phyloP scores from a whole-genome alignment of 2,888 invertebrate species.

The Andrena marginata region DNA sequence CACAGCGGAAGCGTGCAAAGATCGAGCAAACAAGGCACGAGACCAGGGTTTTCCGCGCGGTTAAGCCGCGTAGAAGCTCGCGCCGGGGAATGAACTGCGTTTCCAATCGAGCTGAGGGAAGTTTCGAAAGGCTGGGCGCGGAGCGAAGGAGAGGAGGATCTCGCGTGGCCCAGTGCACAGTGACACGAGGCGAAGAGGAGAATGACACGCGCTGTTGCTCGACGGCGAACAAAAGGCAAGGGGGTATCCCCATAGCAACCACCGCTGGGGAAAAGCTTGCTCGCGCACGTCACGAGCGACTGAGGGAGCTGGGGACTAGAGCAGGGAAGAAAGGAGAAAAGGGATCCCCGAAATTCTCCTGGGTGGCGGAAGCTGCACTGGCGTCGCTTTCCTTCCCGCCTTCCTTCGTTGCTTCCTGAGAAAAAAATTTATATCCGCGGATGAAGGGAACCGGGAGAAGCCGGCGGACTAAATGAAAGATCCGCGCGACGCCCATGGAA shows the following conservation, averaged over 20 bases:
- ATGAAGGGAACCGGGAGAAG: slow-evolving; percentile 3
- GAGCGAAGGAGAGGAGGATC: neutral
- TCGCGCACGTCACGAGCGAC: slow-evolving; percentile 1
- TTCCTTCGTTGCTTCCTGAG: neutral
- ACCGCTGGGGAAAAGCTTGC: slow-evolving; percentile 37
- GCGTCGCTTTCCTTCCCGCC: slow-evolving; percentile 35
- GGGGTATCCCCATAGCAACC: slow-evolving; percentile 69
- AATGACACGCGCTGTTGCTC: slow-evolving; percentile 51
- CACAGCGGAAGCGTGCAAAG: neutral
- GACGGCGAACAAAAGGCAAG: slow-evolving; percentile 36
- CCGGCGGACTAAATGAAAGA: slow-evolving; percentile 22
- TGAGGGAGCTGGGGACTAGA: slow-evolving; percentile 18
- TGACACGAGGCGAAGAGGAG: slow-evolving; percentile 6
- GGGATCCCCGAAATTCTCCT: slow-evolving; percentile 30
- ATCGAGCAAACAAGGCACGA: neutral
- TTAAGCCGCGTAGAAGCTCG: slow-evolving; percentile 10
- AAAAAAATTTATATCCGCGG: slow-evolving; percentile 45
- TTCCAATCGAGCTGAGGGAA: neutral
- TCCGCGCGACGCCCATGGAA: slow-evolving; percentile 13
- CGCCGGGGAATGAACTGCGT: too few relatives aligned
- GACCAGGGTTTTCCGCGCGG: slow-evolving; percentile 18
- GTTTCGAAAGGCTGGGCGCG: slow-evolving; percentile 27
- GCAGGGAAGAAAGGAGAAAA: slow-evolving; percentile 12
- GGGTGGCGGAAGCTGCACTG: slow-evolving; percentile 15
- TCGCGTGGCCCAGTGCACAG: neutral